Conservation (phyloP, 1,140 invertebrate genomes). For the Apocrypta bakeri region DNA sequence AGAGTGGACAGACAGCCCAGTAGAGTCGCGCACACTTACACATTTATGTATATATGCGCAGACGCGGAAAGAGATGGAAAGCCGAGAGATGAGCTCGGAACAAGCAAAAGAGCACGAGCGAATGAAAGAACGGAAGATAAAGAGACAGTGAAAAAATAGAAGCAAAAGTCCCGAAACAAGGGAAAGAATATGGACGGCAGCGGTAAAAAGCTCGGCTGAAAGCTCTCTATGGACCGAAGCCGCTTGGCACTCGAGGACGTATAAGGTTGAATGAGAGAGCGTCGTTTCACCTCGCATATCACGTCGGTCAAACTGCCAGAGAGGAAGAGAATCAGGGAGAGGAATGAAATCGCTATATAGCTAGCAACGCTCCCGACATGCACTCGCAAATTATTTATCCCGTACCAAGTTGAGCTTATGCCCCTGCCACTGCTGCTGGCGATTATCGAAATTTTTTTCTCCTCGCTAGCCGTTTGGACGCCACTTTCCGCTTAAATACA, state of each 20-base stretch:
- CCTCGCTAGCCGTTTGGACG: neutral
- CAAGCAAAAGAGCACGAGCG: conserved; percentile 1
- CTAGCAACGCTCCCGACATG: conserved; percentile 19
- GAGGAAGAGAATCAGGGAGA: conserved; percentile 51
- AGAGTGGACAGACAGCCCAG: neutral
- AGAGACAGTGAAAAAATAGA: conserved; percentile 49
- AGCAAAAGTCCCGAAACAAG: conserved; percentile 38
- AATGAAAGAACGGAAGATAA: conserved; percentile 54
- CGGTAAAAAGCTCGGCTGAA: conserved; percentile 12
- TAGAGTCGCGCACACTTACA: neutral
- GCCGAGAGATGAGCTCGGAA: neutral
- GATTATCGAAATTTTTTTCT: conserved; percentile 37
- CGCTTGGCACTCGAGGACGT: neutral
- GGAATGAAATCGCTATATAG: conserved; percentile 65
- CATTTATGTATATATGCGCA: neutral
- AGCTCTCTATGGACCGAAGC: conserved; percentile 12
- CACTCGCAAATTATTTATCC: conserved; percentile 56
- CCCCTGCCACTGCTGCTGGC: neutral
- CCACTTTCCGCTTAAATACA: too few relatives aligned
- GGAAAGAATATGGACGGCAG: conserved; percentile 39
- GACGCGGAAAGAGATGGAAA: neutral
- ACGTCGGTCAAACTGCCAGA: conserved; percentile 66
- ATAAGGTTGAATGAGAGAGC: neutral
- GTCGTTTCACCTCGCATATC: conserved; percentile 60
- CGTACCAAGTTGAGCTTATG: conserved; percentile 24